Percentiles rank a stretch among this genome's conserved stretches.
Conservation (phyloP, 1,140 invertebrate genomes). For the Hormaphis cornu region DNA sequence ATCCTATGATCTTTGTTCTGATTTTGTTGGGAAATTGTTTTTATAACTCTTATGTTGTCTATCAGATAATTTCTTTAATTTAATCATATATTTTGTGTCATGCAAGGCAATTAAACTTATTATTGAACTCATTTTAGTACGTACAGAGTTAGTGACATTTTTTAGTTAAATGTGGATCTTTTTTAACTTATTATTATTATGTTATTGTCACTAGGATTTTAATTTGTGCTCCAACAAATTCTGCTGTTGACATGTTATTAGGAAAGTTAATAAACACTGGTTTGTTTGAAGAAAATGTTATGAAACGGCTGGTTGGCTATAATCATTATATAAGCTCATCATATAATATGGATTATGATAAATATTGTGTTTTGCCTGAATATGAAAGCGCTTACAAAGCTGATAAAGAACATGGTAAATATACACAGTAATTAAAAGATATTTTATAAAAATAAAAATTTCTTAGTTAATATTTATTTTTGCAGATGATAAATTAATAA, state of each 20-base stretch:
- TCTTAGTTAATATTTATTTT: background rate
- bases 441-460: background rate
- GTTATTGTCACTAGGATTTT: background rate
- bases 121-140: too few relatives aligned
- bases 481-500: background rate
- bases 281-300: background rate
- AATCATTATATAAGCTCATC: background rate
- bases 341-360: background rate
- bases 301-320: conserved; percentile 7
- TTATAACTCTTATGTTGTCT: too few relatives aligned
- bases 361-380: conserved; percentile 9
- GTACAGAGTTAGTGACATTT: too few relatives aligned
- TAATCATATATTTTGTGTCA: too few relatives aligned
- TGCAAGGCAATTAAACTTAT: too few relatives aligned
- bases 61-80: too few relatives aligned
- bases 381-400: background rate
- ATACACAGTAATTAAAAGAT: background rate
- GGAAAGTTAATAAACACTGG: background rate
- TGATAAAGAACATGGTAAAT: background rate
- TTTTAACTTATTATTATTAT: background rate
- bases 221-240: conserved; percentile 24
- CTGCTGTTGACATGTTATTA: background rate
- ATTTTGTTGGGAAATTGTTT: too few relatives aligned
- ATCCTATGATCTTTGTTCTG: too few relatives aligned
- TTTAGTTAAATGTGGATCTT: too few relatives aligned